Evolutionary conservation across 2,797 vertebrate species (phyloP).

Genomic region (Halcyon badia): DNA sequence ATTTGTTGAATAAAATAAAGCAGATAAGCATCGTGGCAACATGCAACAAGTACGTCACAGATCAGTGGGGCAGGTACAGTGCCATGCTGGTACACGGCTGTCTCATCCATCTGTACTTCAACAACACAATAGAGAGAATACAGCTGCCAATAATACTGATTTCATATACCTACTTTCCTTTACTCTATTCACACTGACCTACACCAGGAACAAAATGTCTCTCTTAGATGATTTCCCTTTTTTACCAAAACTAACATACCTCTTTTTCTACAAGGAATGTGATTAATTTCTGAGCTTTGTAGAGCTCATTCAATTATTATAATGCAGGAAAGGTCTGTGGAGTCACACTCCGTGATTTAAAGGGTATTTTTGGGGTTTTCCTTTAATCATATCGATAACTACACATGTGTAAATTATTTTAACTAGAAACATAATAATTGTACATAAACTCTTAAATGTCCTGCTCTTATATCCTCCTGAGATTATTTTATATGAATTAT

Average conservation of each 20-base stretch:
- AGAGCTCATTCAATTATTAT: background rate
- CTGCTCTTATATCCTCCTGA: background rate
- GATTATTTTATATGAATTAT: background rate
- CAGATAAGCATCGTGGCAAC: background rate
- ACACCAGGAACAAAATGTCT: background rate
- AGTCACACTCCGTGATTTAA: slow-evolving; percentile 2
- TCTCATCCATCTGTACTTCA: background rate
- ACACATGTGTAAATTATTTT: background rate
- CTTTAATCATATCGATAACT: slow-evolving; percentile 15
- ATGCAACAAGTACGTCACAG: background rate
- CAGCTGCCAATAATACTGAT: background rate
- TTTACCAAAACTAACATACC: background rate
- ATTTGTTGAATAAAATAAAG: background rate
- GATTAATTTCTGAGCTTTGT: background rate
- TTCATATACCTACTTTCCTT: background rate
- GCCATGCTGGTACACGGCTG: background rate
- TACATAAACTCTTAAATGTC: background rate
- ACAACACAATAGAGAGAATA: background rate
- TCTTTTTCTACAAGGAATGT: background rate
- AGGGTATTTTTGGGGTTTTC: background rate
- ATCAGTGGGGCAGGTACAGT: background rate
- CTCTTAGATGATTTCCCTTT: background rate
- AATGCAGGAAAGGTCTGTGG: background rate
- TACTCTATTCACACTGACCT: background rate
- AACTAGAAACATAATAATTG: slow-evolving; percentile 21